phyloP scores from a whole-genome alignment of 2,888 invertebrate genomes.

The Clunio marinus region DNA sequence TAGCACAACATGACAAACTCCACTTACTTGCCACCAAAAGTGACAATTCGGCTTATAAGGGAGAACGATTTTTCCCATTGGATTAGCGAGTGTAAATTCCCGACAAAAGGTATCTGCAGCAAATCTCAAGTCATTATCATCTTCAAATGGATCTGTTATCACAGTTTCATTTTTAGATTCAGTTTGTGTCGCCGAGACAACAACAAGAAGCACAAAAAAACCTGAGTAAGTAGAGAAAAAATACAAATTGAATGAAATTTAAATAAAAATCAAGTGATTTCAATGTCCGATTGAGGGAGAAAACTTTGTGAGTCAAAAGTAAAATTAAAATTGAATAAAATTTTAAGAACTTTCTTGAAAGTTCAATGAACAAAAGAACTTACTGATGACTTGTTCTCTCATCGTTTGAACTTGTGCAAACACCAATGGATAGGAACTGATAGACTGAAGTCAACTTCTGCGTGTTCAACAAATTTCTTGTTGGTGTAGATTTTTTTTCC shows the following conservation, averaged over 20 bases:
- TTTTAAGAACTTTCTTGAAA: not conserved
- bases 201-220: not conserved
- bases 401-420: not conserved
- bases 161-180: not conserved
- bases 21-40: constrained; percentile 36
- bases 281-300: not conserved
- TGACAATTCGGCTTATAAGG: constrained; percentile 30
- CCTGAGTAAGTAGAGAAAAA: not conserved
- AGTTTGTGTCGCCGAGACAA: not conserved
- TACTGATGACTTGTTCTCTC: constrained; percentile 1
- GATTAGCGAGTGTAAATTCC: constrained; percentile 13
- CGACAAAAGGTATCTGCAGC: constrained; percentile 36
- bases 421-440: not conserved
- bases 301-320: not conserved
- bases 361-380: not conserved
- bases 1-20: too few species aligned
- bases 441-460: not conserved
- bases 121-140: constrained; percentile 23
- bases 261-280: not conserved
- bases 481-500: not conserved
- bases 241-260: constrained; percentile 12
- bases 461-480: too few species aligned
- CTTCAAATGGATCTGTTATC: constrained; percentile 25
- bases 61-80: not conserved
- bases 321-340: not conserved